Conservation (phyloP, 2,113 vertebrate species). For the Pluvialis apricaria region DNA sequence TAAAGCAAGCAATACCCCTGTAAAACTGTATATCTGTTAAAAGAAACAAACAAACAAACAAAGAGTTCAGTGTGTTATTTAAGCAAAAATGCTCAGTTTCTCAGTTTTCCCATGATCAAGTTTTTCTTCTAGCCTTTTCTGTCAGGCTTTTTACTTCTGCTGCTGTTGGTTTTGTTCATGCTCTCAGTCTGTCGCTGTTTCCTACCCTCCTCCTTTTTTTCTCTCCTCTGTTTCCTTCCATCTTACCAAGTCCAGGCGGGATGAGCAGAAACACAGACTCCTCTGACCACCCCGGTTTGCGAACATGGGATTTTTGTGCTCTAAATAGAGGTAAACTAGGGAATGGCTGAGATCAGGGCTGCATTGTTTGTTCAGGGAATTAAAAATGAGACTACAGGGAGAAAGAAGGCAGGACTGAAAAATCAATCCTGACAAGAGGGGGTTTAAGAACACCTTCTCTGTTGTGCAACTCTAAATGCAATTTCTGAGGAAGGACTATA, state of each 20-base stretch:
- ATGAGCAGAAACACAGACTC: neutral
- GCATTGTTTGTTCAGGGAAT: neutral
- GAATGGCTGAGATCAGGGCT: neutral
- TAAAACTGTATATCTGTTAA: neutral
- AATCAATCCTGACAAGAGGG: neutral
- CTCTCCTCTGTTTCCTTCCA: neutral
- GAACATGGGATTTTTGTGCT: fast-evolving
- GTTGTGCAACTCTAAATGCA: neutral
- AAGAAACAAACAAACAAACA: neutral
- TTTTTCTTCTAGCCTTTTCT: neutral
- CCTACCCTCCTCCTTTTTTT: neutral
- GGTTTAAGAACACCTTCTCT: neutral
- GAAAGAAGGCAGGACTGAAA: neutral
- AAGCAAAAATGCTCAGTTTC: neutral
- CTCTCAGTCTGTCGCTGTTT: neutral
- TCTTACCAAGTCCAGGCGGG: neutral
- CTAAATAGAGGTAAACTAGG: neutral
- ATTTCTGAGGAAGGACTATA: neutral
- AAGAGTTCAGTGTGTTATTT: neutral
- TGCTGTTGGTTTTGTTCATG: neutral
- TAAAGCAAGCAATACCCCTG: neutral
- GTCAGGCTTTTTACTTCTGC: neutral
- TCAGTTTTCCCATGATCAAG: fast-evolving
- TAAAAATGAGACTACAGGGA: neutral
- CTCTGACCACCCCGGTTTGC: neutral